Evolutionary conservation across 2,797 vertebrate species (phyloP).

Genomic region (Thalassophryne amazonica): DNA sequence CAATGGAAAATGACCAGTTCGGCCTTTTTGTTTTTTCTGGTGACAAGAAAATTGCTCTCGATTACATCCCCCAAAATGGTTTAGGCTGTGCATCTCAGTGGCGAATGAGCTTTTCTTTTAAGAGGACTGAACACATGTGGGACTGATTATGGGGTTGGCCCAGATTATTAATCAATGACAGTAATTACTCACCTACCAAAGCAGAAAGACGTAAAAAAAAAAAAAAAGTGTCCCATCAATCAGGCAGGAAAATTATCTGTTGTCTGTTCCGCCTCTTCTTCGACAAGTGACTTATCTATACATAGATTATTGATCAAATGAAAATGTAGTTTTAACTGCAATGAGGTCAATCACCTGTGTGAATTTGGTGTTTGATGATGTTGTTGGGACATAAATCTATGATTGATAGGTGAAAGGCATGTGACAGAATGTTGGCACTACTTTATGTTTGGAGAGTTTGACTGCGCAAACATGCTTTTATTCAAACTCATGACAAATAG

Average conservation of each 20-base stretch:
- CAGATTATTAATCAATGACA: slow-evolving; percentile 81
- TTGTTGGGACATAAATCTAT: not conserved
- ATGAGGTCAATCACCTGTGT: slow-evolving; percentile 11
- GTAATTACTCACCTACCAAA: slow-evolving; percentile 76
- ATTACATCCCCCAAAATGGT: slow-evolving; percentile 75
- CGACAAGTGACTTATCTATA: slow-evolving; percentile 61
- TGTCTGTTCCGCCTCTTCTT: slow-evolving; percentile 62
- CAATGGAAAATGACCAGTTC: slow-evolving; percentile 62
- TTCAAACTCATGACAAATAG: too few species aligned
- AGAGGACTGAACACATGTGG: slow-evolving; percentile 76
- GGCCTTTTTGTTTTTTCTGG: slow-evolving; percentile 19
- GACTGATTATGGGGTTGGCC: slow-evolving; percentile 71
- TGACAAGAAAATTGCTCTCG: slow-evolving; percentile 80
- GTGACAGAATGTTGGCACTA: too few species aligned
- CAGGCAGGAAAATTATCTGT: slow-evolving; percentile 69
- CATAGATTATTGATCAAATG: slow-evolving; percentile 43
- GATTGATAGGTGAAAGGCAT: not conserved
- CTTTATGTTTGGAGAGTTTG: too few species aligned
- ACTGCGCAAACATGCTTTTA: too few species aligned
- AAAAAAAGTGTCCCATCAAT: slow-evolving; percentile 56
- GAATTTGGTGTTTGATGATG: not conserved
- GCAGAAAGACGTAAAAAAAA: slow-evolving; percentile 59
- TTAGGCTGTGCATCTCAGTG: slow-evolving; percentile 69
- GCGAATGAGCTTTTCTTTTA: slow-evolving; percentile 72
- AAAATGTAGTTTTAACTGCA: slow-evolving; percentile 40